A percentile compares a stretch with the other conserved stretches of the same genome.
phyloP scores from a whole-genome alignment of 2,797 vertebrate genomes.

The Squalus acanthias region DNA sequence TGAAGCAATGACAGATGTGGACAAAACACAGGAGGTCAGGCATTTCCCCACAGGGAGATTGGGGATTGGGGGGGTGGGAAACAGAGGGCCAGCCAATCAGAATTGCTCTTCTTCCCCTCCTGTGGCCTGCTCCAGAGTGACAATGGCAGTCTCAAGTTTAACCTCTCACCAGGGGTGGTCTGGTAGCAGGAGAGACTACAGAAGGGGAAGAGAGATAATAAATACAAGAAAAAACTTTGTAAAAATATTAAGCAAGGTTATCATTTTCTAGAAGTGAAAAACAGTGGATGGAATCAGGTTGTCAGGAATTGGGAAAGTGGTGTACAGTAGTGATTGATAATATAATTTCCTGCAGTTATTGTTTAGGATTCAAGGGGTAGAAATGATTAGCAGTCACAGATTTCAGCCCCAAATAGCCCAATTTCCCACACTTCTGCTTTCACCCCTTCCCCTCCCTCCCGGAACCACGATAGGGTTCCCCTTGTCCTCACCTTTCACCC shows the following conservation, averaged over 20 bases:
- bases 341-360: neutral
- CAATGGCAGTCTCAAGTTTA: neutral
- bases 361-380: neutral
- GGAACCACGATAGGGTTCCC: too few relatives aligned
- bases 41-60: too few relatives aligned
- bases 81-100: neutral
- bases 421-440: too few relatives aligned
- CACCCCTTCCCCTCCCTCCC: too few relatives aligned
- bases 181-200: neutral
- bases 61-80: neutral
- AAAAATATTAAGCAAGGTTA: neutral
- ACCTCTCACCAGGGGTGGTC: neutral
- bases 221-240: neutral
- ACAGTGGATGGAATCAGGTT: neutral
- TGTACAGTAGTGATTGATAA: neutral
- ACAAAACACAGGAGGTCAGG: neutral
- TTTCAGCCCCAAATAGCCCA: neutral
- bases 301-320: neutral
- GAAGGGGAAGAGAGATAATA: neutral
- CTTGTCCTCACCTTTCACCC: too few relatives aligned
- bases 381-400: neutral
- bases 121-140: neutral
- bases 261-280: neutral
- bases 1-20: neutral
- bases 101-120: neutral